These are phyloP conservation scores for Pelmatolapia mariae DNA, from an alignment of 2,113 vertebrate genomes.

Conservation along the genomic window DNA sequence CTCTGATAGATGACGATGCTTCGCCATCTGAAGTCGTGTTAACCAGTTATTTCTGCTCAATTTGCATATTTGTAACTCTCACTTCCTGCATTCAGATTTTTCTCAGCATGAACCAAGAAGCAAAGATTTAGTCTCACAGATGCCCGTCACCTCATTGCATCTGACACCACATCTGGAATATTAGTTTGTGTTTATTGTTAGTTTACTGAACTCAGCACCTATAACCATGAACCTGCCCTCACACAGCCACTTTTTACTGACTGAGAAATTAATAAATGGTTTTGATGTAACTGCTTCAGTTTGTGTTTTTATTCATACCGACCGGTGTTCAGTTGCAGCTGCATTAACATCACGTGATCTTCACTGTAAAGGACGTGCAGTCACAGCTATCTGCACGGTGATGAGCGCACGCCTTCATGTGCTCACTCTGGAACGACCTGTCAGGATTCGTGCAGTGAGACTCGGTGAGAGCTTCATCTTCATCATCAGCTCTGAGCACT, in stretches of 20 bases:
- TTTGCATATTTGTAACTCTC: not conserved
- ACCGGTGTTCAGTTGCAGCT: not conserved
- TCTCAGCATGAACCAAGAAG: not conserved
- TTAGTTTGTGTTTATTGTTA: not conserved
- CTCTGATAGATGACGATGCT: not conserved
- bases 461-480: not conserved
- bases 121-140: not conserved
- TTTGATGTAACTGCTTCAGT: not conserved
- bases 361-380: not conserved
- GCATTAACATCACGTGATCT: not conserved
- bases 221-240: not conserved
- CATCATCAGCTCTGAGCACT: not conserved
- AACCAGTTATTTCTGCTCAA: not conserved
- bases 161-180: not conserved
- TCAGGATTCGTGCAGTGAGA: not conserved
- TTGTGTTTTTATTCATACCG: not conserved
- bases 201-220: not conserved
- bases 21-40: not conserved
- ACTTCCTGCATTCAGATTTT: not conserved
- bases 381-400: not conserved
- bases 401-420: not conserved
- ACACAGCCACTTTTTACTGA: not conserved
- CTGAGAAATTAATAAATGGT: not conserved
- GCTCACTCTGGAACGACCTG: rapidly evolving
- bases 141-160: not conserved